Evolutionary conservation across 1,140 invertebrate species (phyloP).

Genomic region (Trichogramma pretiosum): DNA sequence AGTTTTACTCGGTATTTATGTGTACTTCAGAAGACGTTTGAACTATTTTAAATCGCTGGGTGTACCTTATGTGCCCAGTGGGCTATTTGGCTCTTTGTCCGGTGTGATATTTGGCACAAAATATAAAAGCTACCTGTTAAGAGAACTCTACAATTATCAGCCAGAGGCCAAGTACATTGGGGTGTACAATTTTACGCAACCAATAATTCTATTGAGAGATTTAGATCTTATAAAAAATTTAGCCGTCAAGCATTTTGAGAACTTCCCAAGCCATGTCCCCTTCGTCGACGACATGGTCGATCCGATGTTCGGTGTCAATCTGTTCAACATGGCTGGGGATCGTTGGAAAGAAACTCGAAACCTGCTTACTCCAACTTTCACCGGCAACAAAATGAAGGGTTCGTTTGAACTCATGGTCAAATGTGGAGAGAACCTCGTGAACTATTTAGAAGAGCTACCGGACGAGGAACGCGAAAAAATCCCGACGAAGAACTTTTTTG

Average conservation of each 20-base stretch:
- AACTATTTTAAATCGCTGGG: conserved; percentile 16
- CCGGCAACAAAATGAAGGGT: conserved; percentile 35
- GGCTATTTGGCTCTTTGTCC: too few species aligned
- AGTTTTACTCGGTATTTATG: too few species aligned
- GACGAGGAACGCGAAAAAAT: conserved; percentile 13
- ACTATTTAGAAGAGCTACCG: conserved; percentile 24
- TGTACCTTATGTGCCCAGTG: conserved; percentile 17
- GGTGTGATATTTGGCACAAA: too few species aligned
- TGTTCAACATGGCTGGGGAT: conserved; percentile 29
- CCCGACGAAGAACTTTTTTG: conserved; percentile 29
- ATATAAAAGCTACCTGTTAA: too few species aligned
- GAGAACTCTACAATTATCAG: conserved; percentile 12
- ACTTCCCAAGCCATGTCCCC: conserved; percentile 35
- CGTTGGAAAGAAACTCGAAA: conserved; percentile 36
- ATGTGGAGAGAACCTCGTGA: conserved; percentile 24
- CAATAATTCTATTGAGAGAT: conserved; percentile 34
- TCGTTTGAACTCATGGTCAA: conserved; percentile 30
- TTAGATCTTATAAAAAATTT: conserved; percentile 39
- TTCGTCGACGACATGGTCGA: conserved; percentile 27
- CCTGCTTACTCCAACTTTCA: conserved; percentile 37
- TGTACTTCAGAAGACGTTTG: too few species aligned
- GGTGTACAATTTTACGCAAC: conserved; percentile 16
- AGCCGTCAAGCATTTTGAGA: conserved; percentile 40
- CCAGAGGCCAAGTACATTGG: conserved; percentile 25
- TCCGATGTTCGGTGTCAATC: conserved; percentile 29